Evolutionary conservation across 1,140 invertebrate genomes (phyloP).

Genomic region (Acromyrmex echinatior): DNA sequence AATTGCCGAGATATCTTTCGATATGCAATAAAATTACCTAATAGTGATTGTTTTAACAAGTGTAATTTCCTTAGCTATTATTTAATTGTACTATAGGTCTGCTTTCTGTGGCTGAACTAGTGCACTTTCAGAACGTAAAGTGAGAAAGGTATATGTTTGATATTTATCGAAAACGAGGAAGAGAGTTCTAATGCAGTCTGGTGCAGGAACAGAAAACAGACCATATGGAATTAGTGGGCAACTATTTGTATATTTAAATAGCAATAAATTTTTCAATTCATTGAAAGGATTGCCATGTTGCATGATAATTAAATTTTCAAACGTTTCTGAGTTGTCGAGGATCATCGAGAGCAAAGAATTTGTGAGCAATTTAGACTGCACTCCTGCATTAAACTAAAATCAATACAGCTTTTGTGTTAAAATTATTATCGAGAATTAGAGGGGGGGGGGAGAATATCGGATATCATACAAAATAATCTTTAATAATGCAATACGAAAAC

Average conservation of each 20-base stretch:
- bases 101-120: no score
- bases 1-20: not conserved
- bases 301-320: constrained; percentile 26
- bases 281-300: constrained; percentile 24
- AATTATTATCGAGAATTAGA: constrained; percentile 10
- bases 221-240: not conserved
- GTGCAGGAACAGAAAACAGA: no score
- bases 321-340: not conserved
- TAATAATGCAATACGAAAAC: constrained; percentile 2
- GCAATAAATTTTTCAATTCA: constrained; percentile 37
- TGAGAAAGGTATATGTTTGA: no score
- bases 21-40: not conserved
- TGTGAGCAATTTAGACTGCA: constrained; percentile 19
- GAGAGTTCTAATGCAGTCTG: no score
- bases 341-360: constrained; percentile 23
- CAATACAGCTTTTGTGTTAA: not conserved
- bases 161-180: no score
- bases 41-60: not conserved
- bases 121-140: no score
- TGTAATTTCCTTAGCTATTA: not conserved
- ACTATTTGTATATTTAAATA: not conserved
- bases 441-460: rapidly evolving
- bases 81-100: constrained; percentile 10
- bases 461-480: not conserved
- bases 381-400: constrained; percentile 8